Conservation (phyloP, 2,113 vertebrate genomes). For the Epinephelus moara region DNA sequence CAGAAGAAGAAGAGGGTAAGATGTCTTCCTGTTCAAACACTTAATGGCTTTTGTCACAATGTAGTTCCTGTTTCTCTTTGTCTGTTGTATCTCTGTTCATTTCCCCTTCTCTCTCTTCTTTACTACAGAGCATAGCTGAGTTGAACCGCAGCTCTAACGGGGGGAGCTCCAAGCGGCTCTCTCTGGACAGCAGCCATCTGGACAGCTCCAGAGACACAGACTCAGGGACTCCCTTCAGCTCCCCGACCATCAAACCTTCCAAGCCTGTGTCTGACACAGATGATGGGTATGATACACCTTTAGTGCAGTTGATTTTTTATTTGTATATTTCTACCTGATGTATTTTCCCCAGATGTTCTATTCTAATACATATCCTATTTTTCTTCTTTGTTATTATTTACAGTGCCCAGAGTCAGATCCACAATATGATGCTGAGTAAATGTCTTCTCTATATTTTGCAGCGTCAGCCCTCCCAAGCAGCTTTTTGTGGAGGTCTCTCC, state of each 20-base stretch:
- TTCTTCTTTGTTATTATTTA: not conserved
- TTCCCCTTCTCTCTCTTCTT: not conserved
- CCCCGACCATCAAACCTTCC: slow-evolving; percentile 82
- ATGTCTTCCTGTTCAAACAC: not conserved
- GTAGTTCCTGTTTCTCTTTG: not conserved
- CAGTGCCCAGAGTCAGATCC: not conserved
- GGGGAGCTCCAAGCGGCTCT: slow-evolving; percentile 87
- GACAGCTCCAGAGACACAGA: slow-evolving; percentile 90
- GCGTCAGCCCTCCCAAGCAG: slow-evolving; percentile 77
- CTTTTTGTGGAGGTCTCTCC: slow-evolving; percentile 80
- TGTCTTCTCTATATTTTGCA: slow-evolving; percentile 34
- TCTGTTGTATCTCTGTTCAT: not conserved
- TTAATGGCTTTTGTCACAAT: not conserved
- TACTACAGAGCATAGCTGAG: slow-evolving; percentile 88
- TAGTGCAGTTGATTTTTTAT: not conserved
- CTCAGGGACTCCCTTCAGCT: slow-evolving; percentile 86
- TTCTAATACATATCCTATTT: not conserved
- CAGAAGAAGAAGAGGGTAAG: slow-evolving; percentile 95
- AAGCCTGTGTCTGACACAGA: slow-evolving; percentile 84
- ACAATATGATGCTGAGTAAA: not conserved
- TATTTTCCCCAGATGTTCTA: not conserved
- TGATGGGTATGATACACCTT: slow-evolving; percentile 80
- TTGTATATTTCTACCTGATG: no score
- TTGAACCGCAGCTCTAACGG: slow-evolving; percentile 86
- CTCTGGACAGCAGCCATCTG: slow-evolving; percentile 87